Conservation (phyloP, 2,113 vertebrate species). For the Lutjanus erythropterus region DNA sequence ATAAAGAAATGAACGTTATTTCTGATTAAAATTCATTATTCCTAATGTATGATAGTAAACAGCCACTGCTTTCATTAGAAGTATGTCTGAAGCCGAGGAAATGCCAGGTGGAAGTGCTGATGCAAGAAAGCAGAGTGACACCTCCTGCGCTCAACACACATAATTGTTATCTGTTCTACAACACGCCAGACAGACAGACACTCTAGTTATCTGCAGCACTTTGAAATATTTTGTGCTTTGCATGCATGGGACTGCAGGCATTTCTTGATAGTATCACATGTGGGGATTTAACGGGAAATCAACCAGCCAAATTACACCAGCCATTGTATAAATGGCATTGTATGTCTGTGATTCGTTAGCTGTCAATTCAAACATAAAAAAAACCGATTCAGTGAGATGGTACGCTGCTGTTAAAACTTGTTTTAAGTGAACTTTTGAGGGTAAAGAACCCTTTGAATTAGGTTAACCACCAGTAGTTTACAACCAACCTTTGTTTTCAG, state of each 20-base stretch:
- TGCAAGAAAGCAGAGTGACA: slow-evolving; percentile 27
- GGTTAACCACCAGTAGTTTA: too few relatives aligned
- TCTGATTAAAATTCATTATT: slow-evolving; percentile 10
- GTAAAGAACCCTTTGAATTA: slow-evolving; percentile 13
- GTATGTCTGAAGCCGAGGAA: slow-evolving; percentile 45
- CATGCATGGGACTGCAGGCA: slow-evolving; percentile 14
- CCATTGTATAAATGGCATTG: background rate
- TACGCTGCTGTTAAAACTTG: background rate
- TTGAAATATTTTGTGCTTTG: slow-evolving; percentile 32
- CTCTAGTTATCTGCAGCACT: slow-evolving; percentile 39
- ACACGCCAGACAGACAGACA: slow-evolving; percentile 20
- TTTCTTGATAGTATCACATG: slow-evolving; percentile 15
- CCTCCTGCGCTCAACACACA: slow-evolving; percentile 30
- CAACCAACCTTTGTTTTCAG: slow-evolving; percentile 21
- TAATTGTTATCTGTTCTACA: slow-evolving; percentile 54
- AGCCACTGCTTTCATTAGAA: slow-evolving; percentile 25
- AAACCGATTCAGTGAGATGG: background rate
- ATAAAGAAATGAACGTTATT: background rate
- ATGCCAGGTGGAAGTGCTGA: slow-evolving; percentile 58
- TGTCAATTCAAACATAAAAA: slow-evolving; percentile 3
- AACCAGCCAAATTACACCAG: background rate
- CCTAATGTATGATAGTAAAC: background rate
- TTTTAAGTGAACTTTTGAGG: background rate
- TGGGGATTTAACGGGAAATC: slow-evolving; percentile 21
- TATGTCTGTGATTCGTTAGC: background rate